Conservation (phyloP, 2,888 invertebrate species). For the Cetonia aurata region DNA sequence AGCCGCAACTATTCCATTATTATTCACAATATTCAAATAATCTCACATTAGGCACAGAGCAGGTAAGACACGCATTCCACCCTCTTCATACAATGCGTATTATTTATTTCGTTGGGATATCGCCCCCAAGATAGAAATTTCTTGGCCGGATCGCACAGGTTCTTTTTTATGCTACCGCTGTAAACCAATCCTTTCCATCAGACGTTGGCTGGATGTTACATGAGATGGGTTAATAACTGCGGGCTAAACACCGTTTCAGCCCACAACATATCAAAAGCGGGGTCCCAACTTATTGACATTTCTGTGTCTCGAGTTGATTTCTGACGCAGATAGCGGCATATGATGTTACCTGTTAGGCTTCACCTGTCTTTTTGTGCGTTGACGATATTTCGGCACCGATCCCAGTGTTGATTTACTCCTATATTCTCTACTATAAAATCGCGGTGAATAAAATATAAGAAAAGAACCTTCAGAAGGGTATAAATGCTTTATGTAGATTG, state of each 20-base stretch:
- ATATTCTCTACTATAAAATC: not conserved
- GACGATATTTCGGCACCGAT: slow-evolving; percentile 43
- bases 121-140: slow-evolving; percentile 14
- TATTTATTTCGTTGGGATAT: not conserved
- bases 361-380: slow-evolving; percentile 62
- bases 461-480: too few species aligned
- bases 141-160: slow-evolving; percentile 11
- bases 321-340: slow-evolving; percentile 65
- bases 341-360: slow-evolving; percentile 65
- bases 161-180: slow-evolving; percentile 40
- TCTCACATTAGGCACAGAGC: too few species aligned
- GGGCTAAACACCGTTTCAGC: slow-evolving; percentile 46
- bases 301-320: slow-evolving; percentile 64
- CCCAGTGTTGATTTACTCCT: slow-evolving; percentile 48
- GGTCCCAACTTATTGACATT: slow-evolving; percentile 65
- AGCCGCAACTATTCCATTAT: too few species aligned
- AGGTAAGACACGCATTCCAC: too few species aligned
- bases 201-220: slow-evolving; percentile 43
- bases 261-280: slow-evolving; percentile 52
- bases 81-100: not conserved
- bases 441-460: too few species aligned
- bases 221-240: slow-evolving; percentile 53
- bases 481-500: too few species aligned
- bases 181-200: slow-evolving; percentile 52
- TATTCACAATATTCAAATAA: not conserved